phyloP scores from a whole-genome alignment of 2,888 invertebrate genomes.

The Lypha dubia region DNA sequence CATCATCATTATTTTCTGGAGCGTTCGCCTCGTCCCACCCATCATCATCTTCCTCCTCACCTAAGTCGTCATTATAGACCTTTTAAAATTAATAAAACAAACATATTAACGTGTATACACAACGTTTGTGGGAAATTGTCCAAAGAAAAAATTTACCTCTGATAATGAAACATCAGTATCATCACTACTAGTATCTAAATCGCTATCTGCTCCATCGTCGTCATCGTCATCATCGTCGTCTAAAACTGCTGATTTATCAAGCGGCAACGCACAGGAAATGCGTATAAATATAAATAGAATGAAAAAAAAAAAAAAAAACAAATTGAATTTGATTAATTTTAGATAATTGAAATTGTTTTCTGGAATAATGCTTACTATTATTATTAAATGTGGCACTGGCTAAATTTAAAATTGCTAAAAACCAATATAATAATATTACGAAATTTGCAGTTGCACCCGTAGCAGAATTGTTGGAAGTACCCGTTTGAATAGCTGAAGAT shows the following conservation, averaged over 20 bases:
- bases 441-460: constrained; percentile 73
- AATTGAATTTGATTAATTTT: constrained; percentile 77
- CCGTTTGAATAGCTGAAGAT: constrained; percentile 11
- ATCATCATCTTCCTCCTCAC: constrained; percentile 87
- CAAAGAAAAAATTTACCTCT: constrained; percentile 76
- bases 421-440: constrained; percentile 81
- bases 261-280: constrained; percentile 24
- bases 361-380: constrained; percentile 82
- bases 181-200: constrained; percentile 85
- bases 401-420: constrained; percentile 82
- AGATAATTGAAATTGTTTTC: constrained; percentile 51
- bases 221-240: constrained; percentile 74
- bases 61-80: constrained; percentile 84
- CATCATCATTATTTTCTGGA: constrained; percentile 85
- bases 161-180: constrained; percentile 84
- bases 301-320: constrained; percentile 77
- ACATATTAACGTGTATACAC: neutral
- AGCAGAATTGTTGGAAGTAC: constrained; percentile 21
- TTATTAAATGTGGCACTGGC: constrained; percentile 82
- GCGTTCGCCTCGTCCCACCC: constrained; percentile 87
- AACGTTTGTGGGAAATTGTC: neutral
- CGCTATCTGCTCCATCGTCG: constrained; percentile 84
- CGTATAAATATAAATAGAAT: constrained; percentile 75
- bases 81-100: neutral
- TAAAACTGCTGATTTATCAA: constrained; percentile 47